Conservation (phyloP, 2,797 vertebrate genomes). For the Oryzias sinensis region DNA sequence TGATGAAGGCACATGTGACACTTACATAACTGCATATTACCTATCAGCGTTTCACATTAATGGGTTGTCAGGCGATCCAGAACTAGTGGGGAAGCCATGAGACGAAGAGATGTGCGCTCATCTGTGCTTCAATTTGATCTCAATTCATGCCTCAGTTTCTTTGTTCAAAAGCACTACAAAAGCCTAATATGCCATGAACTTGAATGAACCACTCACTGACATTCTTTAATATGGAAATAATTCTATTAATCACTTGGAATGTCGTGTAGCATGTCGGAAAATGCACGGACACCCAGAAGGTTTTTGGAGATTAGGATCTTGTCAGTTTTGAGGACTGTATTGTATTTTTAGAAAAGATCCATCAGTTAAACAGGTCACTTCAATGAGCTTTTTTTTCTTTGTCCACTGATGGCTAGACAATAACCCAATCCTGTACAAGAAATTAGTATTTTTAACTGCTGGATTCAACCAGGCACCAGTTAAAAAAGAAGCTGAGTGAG, state of each 20-base stretch:
- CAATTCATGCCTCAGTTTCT: constrained; percentile 17
- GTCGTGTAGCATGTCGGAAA: constrained; percentile 16
- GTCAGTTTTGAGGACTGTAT: constrained; percentile 7
- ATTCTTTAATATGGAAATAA: constrained; percentile 33
- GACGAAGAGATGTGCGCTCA: neutral
- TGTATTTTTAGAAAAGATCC: constrained; percentile 8
- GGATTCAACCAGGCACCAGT: no score
- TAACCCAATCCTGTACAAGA: no score
- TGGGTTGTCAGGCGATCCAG: constrained; percentile 7
- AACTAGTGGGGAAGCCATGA: neutral
- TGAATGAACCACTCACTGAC: constrained; percentile 32
- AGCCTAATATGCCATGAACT: constrained; percentile 16
- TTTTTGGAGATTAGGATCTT: constrained; percentile 17
- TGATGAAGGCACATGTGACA: constrained; percentile 52
- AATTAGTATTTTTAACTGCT: no score
- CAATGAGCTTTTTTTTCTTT: no score
- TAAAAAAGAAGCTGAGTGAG: no score
- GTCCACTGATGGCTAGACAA: no score
- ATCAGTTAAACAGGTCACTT: constrained; percentile 8
- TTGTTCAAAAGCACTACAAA: constrained; percentile 12
- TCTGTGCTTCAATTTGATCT: constrained; percentile 12
- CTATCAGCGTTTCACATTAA: constrained; percentile 43
- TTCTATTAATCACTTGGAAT: constrained; percentile 31
- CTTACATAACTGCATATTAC: constrained; percentile 57
- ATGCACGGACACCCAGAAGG: constrained; percentile 9